These are phyloP conservation scores for Heloderma charlesbogerti DNA, from an alignment of 2,113 vertebrate genomes.

Conservation along the genomic window DNA sequence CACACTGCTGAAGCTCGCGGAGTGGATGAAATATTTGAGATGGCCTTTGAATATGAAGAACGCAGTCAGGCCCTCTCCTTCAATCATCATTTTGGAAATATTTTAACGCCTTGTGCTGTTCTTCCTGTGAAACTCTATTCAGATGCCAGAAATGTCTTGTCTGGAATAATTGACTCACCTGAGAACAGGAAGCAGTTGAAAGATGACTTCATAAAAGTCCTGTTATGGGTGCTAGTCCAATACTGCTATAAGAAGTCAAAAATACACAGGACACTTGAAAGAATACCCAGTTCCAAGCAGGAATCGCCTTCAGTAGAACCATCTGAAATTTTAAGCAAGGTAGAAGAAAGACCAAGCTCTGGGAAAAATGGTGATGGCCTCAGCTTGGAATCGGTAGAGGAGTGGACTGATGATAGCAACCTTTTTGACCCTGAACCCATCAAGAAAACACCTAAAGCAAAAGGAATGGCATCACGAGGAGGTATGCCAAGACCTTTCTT, in stretches of 20 bases:
- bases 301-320: constrained; percentile 29
- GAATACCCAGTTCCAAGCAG: constrained; percentile 24
- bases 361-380: constrained; percentile 82
- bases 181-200: constrained; percentile 92
- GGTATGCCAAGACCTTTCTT: constrained; percentile 69
- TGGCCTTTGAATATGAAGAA: constrained; percentile 88
- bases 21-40: constrained; percentile 95
- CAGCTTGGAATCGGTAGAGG: constrained; percentile 82
- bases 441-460: constrained; percentile 79
- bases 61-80: constrained; percentile 76
- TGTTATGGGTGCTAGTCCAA: constrained; percentile 92
- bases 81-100: constrained; percentile 93
- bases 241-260: constrained; percentile 78
- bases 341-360: constrained; percentile 68
- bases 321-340: constrained; percentile 61
- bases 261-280: constrained; percentile 60
- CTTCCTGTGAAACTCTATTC: constrained; percentile 91
- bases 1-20: constrained; percentile 94
- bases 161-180: constrained; percentile 94
- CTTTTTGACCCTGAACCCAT: constrained; percentile 87
- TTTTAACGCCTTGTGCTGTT: constrained; percentile 89
- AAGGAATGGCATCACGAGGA: constrained; percentile 68
- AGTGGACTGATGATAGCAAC: constrained; percentile 92
- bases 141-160: constrained; percentile 90
- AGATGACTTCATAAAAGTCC: constrained; percentile 91